These are phyloP conservation scores for Timandra comae DNA, from an alignment of 2,888 invertebrate species.

Conservation along the genomic window DNA sequence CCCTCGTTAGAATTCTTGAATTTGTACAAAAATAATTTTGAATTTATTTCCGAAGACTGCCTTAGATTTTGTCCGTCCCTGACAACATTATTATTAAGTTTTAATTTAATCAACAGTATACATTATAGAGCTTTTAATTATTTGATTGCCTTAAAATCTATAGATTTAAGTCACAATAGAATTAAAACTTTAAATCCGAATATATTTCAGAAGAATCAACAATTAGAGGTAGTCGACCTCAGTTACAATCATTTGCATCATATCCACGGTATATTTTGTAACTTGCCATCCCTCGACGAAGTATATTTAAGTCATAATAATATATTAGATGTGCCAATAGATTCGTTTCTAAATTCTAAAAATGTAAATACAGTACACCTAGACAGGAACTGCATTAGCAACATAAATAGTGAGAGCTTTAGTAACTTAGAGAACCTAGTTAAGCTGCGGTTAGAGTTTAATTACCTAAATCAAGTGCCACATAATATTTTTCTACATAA, in stretches of 20 bases:
- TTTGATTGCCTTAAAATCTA: slow-evolving; percentile 84
- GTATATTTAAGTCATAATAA: slow-evolving; percentile 92
- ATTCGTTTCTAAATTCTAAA: slow-evolving; percentile 87
- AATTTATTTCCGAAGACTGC: slow-evolving; percentile 86
- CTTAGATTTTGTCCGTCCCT: slow-evolving; percentile 91
- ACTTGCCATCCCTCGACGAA: slow-evolving; percentile 86
- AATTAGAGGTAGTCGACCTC: slow-evolving; percentile 87
- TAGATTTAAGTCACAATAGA: slow-evolving; percentile 92
- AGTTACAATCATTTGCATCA: slow-evolving; percentile 94
- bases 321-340: slow-evolving; percentile 89
- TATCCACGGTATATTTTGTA: slow-evolving; percentile 88
- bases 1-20: slow-evolving; percentile 87
- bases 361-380: slow-evolving; percentile 88
- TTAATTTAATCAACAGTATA: slow-evolving; percentile 88
- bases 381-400: slow-evolving; percentile 90
- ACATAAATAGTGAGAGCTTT: slow-evolving; percentile 87
- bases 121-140: slow-evolving; percentile 87
- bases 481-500: slow-evolving; percentile 86
- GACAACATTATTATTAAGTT: slow-evolving; percentile 88
- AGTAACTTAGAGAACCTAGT: slow-evolving; percentile 84
- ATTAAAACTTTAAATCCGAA: slow-evolving; percentile 86
- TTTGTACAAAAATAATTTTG: slow-evolving; percentile 92
- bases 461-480: slow-evolving; percentile 89
- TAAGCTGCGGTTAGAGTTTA: slow-evolving; percentile 89
- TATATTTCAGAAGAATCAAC: slow-evolving; percentile 86